Evolutionary conservation across 2,113 vertebrate species (phyloP), one percentile per base, ranked within the genome.

Genomic region (Odontesthes bonariensis): DNA sequence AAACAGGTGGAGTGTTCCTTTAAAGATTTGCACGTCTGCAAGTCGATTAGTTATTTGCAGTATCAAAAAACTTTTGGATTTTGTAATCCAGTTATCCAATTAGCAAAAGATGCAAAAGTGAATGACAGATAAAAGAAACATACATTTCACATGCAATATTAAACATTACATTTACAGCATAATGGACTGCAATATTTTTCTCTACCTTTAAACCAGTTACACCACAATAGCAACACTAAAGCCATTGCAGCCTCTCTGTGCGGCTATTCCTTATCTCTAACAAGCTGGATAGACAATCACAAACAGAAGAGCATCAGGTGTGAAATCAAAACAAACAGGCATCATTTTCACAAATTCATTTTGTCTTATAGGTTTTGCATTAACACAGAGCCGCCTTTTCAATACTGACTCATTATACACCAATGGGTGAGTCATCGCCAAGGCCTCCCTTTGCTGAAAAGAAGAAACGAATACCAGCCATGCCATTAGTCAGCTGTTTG

Each of bases 391-490:
- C 19, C 19, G 60, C 40, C 23, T 44, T 66, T 66, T 72, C 38
- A 71, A 44, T 7, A 55, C 51, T 19, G 79, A 71, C 64, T 88
- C 52, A 69, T 84, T 77, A 59, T 2, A 55, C 59, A 79, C 51
- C 23, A 79, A 4, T 60, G 69, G 64, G 22, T 80, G 82, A 90
- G 69, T 89, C 86, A 85, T 62, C 11, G 38, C 58, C 40, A 3
- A 62, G 73, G 55, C 44, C 2, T 86, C 66, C 27, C 62, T 69
- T 7, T 56, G 61, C 54, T 40, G 42, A 42, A 80, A 68, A 62
- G 53, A 66, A n/a, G 64, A 73, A 82, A 49, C 60, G 23, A 67
- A 70, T 47, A 44, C 65, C 69, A 40, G 59, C 10, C 2, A 16
- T 68, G 76, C 42, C 69, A 63, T 83, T 73, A 84, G 71, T 70